Evolutionary conservation across 2,888 invertebrate genomes (phyloP).

Genomic region (Malachius bipustulatus): DNA sequence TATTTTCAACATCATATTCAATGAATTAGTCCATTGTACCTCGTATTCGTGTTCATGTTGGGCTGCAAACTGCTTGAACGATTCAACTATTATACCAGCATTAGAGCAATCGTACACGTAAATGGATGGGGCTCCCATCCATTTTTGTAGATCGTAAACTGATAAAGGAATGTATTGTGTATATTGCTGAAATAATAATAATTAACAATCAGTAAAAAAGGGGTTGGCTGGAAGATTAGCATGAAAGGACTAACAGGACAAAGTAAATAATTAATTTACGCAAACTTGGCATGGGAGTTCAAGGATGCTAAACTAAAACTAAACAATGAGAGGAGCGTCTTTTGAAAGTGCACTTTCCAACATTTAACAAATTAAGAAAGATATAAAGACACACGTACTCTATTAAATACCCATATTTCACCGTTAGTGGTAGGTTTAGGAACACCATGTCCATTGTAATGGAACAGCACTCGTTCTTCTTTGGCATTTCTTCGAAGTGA

Average conservation of each 20-base stretch:
- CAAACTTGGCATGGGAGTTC: too few species aligned
- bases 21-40: too few species aligned
- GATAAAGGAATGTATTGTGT: constrained; percentile 99
- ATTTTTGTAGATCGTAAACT: constrained; percentile 94
- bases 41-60: constrained; percentile 80
- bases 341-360: too few species aligned
- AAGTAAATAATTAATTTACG: too few species aligned
- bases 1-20: neutral
- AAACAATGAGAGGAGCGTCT: too few species aligned
- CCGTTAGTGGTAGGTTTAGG: constrained; percentile 96
- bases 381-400: too few species aligned
- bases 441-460: constrained; percentile 99
- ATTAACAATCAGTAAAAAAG: constrained; percentile 7
- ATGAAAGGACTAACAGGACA: too few species aligned
- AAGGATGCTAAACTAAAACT: too few species aligned
- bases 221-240: too few species aligned
- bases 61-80: constrained; percentile 77
- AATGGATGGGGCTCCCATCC: constrained; percentile 99
- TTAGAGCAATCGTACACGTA: constrained; percentile 99
- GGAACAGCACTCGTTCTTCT: constrained; percentile 95
- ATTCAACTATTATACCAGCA: constrained; percentile 91
- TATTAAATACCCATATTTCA: constrained; percentile 99
- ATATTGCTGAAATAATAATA: constrained; percentile 58
- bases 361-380: too few species aligned
- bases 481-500: constrained; percentile 93